Evolutionary conservation across 2,113 vertebrate genomes (phyloP), one percentile per base, ranked within the genome.

Genomic region (Cyprinodon tularosa): DNA sequence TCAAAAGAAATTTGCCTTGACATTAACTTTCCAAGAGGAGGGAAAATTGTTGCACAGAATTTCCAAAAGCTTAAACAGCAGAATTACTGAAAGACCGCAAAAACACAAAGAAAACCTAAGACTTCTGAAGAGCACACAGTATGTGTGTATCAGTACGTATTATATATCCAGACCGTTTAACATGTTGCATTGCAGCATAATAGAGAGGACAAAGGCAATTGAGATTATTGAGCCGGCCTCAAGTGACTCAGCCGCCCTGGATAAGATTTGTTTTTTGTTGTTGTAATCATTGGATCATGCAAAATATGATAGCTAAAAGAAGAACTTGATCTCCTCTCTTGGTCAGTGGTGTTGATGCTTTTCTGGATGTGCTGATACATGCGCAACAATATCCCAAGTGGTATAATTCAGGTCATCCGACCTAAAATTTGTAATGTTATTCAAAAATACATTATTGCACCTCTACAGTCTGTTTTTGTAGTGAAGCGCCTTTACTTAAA

Each of bases 231-330:
- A 90, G 64, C 83, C 74, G 73, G 59, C 69, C 45, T 75, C 39
- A 84, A 84, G 72, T 85, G 80, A 77, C 75, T 84, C 74, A 4
- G 62, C 68, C 0, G 53, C 62, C 67, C 68, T 70, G 74, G 77
- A 71, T 53, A 89, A 81, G 63, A 66, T 80, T 74, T 82, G 83
- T 68, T 20, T 15, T 50, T 17, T 50, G 13, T 4, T 48, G 4
- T 48, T 4, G 29, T 14, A 20, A 85, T 89, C 62, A 80, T 80
- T 86, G 78, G 87, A 76, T 77, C 37, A 68, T 87, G 90, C 89
- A 90, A 82, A 93, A 91, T 92, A 76, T 84, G 82, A 92, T 90
- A 80, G 71, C 69, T 69, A 68, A 73, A 68, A 86, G 74, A 78
- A 89, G 74, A 91, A 90, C 63, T 29, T 12, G 71, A 90, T 83